Base-by-base conservation (phyloP, 1,140 invertebrate species). In the Zophobas morio region DNA sequence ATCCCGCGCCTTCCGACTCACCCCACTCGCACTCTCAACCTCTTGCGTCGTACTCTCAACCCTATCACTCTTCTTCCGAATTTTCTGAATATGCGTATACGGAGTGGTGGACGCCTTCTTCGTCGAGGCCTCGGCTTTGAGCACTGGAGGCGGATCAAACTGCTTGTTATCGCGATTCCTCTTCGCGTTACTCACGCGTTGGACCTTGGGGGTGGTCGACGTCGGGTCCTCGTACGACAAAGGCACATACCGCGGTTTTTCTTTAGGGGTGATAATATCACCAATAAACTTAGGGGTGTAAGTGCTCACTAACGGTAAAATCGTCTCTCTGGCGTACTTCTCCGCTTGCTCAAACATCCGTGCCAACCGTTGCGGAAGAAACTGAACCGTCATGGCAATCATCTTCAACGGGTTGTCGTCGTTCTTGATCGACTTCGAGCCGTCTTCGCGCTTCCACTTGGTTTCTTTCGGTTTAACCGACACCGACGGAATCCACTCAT, bases 331-430 rank as follows among this genome's bases (percentile, higher is more conserved):
- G 0, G 94, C 94, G 82, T 96, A 95, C 35, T 91, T 89, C 84
- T 96, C 94, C 0, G 94, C 94, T 81, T 94, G 92, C 32, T 94
- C 93, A 36, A 96, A 89, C 83, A 96, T 91, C 2, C 92, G 91
- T 0, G 93, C 93, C 8, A 96, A 83, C 37, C 93, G 89, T 74
- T 94, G 92, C 0, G 94, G 94, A 34, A 96, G 86, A 80, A 95
- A 91, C 82, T 96, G 94, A 3, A 95, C 92, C 0, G 93, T 94
- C n/a, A 85, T 84, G 0, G 82, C 75, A 91, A 93, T 70, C 86
- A 86, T 56, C 86, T 84, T 81, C 20, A 85, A 36, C 0, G 82
- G 82, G 70, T 81, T 81, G 0, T 56, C 70, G 6, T 39, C n/a
- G 8, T 70, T 74, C 20, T 74, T 76, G n/a, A 80, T 39, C 6